Base-by-base conservation (phyloP, 2,888 invertebrate species). In the Pseudococcus viburni region DNA sequence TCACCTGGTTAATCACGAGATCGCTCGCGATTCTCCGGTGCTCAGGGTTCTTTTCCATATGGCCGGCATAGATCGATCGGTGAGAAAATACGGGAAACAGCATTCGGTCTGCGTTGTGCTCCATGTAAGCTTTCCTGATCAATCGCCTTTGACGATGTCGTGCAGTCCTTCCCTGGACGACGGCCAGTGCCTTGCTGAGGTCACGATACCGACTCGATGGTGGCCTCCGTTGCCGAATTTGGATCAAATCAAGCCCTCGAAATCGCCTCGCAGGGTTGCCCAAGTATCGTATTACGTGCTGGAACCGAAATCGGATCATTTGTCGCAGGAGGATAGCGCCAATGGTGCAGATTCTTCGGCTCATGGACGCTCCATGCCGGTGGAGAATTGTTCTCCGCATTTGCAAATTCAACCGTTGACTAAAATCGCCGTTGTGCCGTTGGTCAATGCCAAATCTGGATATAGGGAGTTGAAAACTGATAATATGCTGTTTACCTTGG, bases 111-210 rank as follows among this genome's bases (percentile, higher is more conserved):
- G 96, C 91, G 96, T 96, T 77, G 94, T 96, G 17, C 92, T 96
- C 89, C 96, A 96, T 91, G 96, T 96, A 0, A 94, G 93, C 90
- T 93, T 94, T 85, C 90, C 90, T 2, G 90, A 90, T 39, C 80
- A 87, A 77, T 77, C 83, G 39, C 89, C 94, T 86, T 92, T 98
- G 89, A 96, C 96, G 87, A 96, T 97, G 0, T 96, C 97, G n/a
- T 98, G 98, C 92, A 96, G 96, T 91, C 97, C 98, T 1, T 97
- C 96, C 91, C 96, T 96, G 15, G 96, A 97, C 91, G 97, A 98
- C 91, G 97, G 97, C 0, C 98, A 97, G 0, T 98, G 98, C 91
- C 93, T 98, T 88, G 97, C 97, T 0, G 96, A 96, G 91, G 93
- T 97, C 89, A 95, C 96, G 0, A 94, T 98, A 59, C 98, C 98